These are phyloP conservation scores for Melanotaenia boesemani DNA, from an alignment of 2,797 vertebrate species.

Conservation along the genomic window DNA sequence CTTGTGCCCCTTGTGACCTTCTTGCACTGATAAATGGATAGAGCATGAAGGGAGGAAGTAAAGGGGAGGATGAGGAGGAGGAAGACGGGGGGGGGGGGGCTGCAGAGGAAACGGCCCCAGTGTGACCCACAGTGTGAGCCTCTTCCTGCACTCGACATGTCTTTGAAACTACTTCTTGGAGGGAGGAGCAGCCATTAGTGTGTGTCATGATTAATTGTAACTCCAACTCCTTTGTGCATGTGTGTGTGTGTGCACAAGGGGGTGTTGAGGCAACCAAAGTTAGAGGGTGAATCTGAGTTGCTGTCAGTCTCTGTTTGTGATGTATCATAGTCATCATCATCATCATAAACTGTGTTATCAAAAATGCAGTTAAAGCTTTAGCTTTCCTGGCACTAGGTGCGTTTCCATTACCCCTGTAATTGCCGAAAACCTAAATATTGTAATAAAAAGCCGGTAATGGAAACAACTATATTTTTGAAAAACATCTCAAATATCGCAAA, in stretches of 20 bases:
- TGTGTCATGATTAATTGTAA: conserved; percentile 65
- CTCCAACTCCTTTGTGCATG: conserved; percentile 39
- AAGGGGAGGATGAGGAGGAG: conserved; percentile 49
- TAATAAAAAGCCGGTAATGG: too few relatives aligned
- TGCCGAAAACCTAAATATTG: too few relatives aligned
- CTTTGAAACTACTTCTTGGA: conserved; percentile 71
- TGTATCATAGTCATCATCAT: too few relatives aligned
- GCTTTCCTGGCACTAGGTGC: too few relatives aligned
- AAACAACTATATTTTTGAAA: too few relatives aligned
- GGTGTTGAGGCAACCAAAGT: too few relatives aligned
- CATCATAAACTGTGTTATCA: too few relatives aligned
- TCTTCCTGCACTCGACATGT: conserved; percentile 53
- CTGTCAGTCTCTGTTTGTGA: conserved; percentile 11
- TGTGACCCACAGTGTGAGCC: conserved; percentile 62
- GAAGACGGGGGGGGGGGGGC: conserved; percentile 45
- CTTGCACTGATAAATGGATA: conserved; percentile 33
- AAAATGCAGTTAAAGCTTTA: too few relatives aligned
- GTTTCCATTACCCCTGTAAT: too few relatives aligned
- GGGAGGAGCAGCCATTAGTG: conserved; percentile 68
- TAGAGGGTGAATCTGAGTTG: conserved; percentile 28
- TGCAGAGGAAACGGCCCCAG: conserved; percentile 75
- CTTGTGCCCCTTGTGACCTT: conserved; percentile 34
- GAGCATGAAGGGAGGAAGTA: conserved; percentile 55
- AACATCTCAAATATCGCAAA: too few relatives aligned
- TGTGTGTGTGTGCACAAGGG: conserved; percentile 15